Evolutionary conservation across 2,113 vertebrate species (phyloP).

Genomic region (Gobio gobio): DNA sequence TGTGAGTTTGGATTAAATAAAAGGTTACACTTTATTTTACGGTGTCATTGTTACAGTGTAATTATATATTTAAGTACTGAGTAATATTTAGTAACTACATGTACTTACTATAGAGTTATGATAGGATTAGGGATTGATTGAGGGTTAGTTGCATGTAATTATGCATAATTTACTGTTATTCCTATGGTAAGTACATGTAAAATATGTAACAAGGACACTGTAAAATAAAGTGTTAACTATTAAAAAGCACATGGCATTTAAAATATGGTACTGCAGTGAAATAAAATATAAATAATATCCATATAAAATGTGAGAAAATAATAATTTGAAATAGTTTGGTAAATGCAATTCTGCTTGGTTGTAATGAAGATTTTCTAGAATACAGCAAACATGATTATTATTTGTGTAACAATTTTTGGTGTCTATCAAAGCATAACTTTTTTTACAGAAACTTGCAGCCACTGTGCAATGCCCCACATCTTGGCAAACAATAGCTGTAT

Average conservation of each 20-base stretch:
- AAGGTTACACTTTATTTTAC: background rate
- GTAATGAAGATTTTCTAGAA: background rate
- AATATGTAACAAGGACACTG: too few species aligned
- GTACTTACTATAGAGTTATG: too few species aligned
- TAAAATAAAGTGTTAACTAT: too few species aligned
- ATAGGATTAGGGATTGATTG: too few species aligned
- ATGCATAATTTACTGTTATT: too few species aligned
- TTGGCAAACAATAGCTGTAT: background rate
- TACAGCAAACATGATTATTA: background rate
- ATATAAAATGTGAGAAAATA: background rate
- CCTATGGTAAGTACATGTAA: too few species aligned
- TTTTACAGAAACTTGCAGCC: background rate
- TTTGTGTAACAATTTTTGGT: background rate
- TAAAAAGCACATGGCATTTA: background rate
- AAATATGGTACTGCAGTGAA: background rate
- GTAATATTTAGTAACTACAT: too few species aligned
- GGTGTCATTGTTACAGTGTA: too few species aligned
- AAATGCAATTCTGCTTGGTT: background rate
- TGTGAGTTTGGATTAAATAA: background rate
- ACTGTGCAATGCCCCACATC: background rate
- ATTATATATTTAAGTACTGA: too few species aligned
- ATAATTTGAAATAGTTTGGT: background rate
- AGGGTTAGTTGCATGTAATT: too few species aligned
- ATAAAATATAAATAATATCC: background rate
- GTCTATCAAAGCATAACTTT: background rate